Percentiles rank a stretch among this genome's conserved stretches.
These are phyloP conservation scores for Athalia cordata DNA, from an alignment of 2,888 invertebrate species.

Conservation along the genomic window DNA sequence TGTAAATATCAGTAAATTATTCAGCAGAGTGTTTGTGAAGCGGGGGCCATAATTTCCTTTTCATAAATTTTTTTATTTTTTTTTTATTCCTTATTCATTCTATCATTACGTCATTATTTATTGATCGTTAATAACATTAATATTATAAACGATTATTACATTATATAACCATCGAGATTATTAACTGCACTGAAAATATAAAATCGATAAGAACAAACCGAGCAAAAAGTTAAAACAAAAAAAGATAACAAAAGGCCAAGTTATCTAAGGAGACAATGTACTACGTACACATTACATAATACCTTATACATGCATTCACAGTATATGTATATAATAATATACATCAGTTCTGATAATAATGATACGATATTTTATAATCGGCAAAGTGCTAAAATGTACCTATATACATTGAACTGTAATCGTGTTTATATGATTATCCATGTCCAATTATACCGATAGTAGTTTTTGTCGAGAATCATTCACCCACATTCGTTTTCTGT, in stretches of 20 bases:
- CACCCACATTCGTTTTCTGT: conserved; percentile 1
- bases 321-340: neutral
- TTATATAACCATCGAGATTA: neutral
- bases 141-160: neutral
- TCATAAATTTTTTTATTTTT: neutral
- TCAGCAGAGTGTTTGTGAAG: conserved; percentile 53
- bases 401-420: conserved; percentile 22
- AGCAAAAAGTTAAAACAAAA: conserved; percentile 1
- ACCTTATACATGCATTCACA: neutral
- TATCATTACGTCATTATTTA: neutral
- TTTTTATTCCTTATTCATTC: neutral
- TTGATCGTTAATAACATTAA: conserved; percentile 7
- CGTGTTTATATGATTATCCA: conserved; percentile 29
- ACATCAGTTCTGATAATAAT: conserved; percentile 24
- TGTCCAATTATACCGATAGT: neutral
- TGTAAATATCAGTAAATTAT: conserved; percentile 62
- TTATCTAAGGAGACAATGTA: neutral
- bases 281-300: conserved; percentile 5
- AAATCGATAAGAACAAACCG: neutral
- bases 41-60: conserved; percentile 47
- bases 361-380: conserved; percentile 24
- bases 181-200: neutral
- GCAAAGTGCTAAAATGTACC: conserved; percentile 36
- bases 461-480: conserved; percentile 18
- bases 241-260: neutral